Evolutionary conservation across 2,888 invertebrate species (phyloP), one percentile per base, ranked within the genome.

Genomic region (Linyphia triangularis): DNA sequence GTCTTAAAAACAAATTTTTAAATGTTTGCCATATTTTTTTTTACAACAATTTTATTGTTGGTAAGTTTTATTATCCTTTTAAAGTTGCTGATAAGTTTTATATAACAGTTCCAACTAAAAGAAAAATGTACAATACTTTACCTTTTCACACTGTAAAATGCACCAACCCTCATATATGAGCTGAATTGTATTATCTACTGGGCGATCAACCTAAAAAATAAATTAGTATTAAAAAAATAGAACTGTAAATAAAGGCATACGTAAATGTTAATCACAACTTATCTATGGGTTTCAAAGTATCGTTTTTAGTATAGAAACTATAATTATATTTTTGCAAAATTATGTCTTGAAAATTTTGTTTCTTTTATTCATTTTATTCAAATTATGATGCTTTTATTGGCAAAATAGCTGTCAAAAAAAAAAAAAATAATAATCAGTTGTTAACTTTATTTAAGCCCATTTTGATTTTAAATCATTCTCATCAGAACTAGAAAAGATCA

Each of bases 91-190:
- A 33, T 22, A 37, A n/a, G 0, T 43, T 2, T 16, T 43, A n/a
- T n/a, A 43, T 43, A 43, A 10, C n/a, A 16, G 43, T 43, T 19
- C 19, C 16, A 19, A 40, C 3, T 28, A 37, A 67, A 30, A 28
- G 6, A 77, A 9, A 40, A 51, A 51, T 51, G 51, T 13, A 10
- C 9, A 40, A 2, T 1, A 51, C n/a, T 70, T 61, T 84, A 95
- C 93, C 91, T 94, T 93, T 91, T 94, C 94, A 92, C 95, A 95
- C 91, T 95, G 94, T 82, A 95, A 92, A 89, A 94, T 94, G 92
- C 95, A 95, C 94, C 95, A 95, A 75, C 94, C 94, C 90, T 95
- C 95, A 92, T 95, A 95, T 6, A 94, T 94, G 79, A 95, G 92
- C 79, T 94, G 92, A 92, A 95, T 92, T 40, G 93, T 92, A 90